phyloP scores from a whole-genome alignment of 2,113 vertebrate genomes.

The Callospermophilus lateralis region DNA sequence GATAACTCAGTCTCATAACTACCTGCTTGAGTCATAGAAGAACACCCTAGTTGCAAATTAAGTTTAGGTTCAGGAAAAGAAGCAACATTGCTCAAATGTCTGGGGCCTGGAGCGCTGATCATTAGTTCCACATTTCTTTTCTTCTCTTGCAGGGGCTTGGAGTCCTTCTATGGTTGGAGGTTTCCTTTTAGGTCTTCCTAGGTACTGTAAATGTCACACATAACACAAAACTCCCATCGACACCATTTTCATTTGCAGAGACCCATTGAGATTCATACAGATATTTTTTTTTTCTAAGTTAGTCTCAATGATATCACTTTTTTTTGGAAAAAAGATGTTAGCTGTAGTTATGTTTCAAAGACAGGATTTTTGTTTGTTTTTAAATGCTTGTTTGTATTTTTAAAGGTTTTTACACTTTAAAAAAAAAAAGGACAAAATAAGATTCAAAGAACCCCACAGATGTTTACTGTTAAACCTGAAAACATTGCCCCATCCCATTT shows the following conservation, averaged over 20 bases:
- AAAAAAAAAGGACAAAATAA: slow-evolving; percentile 66
- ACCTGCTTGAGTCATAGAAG: background rate
- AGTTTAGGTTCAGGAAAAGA: background rate
- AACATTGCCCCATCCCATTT: slow-evolving; percentile 77
- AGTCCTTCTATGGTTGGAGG: background rate
- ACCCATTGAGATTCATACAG: background rate
- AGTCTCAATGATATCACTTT: slow-evolving; percentile 12
- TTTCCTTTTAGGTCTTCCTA: background rate
- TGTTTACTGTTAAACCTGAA: slow-evolving; percentile 82
- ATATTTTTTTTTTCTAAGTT: background rate
- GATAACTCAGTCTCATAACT: slow-evolving; percentile 33
- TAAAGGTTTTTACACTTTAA: slow-evolving; percentile 8
- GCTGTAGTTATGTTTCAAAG: slow-evolving; percentile 5
- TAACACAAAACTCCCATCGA: slow-evolving; percentile 17
- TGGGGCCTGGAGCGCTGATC: background rate
- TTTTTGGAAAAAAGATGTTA: slow-evolving; percentile 64
- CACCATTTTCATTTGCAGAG: background rate
- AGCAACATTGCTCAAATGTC: background rate
- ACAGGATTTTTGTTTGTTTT: slow-evolving; percentile 10
- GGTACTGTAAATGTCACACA: fast-evolving
- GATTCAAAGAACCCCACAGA: slow-evolving; percentile 76
- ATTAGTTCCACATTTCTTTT: background rate
- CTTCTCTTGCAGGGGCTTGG: background rate
- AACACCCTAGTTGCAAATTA: background rate
- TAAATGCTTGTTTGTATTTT: background rate